phyloP scores from a whole-genome alignment of 2,888 invertebrate genomes.

The Salpingus planirostris region DNA sequence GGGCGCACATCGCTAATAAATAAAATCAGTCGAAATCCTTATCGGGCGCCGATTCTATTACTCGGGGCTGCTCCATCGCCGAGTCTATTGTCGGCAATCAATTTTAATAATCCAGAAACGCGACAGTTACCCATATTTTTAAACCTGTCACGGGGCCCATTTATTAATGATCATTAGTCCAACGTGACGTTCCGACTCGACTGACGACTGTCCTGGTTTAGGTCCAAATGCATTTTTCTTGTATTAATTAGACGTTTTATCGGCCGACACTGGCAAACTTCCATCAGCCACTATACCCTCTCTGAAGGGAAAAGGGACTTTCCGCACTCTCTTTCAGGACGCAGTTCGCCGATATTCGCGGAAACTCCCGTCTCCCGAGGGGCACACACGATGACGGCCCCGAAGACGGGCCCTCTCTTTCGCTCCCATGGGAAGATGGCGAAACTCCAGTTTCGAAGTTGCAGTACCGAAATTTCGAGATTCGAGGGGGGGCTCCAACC shows the following conservation, averaged over 20 bases:
- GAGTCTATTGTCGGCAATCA: too few species aligned
- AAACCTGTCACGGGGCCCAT: neutral
- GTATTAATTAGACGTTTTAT: constrained; percentile 1
- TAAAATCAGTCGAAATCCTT: neutral
- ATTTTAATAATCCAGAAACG: neutral
- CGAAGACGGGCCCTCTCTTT: constrained; percentile 26
- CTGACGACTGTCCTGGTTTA: neutral
- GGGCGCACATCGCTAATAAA: too few species aligned
- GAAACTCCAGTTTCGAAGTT: too few species aligned
- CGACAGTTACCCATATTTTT: neutral
- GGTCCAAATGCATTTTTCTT: neutral
- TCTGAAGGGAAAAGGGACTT: too few species aligned
- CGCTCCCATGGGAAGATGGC: constrained; percentile 25
- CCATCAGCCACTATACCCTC: too few species aligned
- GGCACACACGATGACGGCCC: constrained; percentile 32
- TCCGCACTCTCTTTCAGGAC: too few species aligned
- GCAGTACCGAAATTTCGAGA: too few species aligned
- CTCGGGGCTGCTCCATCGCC: neutral
- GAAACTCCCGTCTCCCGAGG: constrained; percentile 29
- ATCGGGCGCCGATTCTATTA: neutral
- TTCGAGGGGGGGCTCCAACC: too few species aligned
- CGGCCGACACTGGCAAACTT: too few species aligned
- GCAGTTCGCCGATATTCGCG: too few species aligned
- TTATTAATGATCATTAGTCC: neutral
- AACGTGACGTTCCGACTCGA: neutral